Percentiles rank a stretch among this genome's conserved stretches.
These are phyloP conservation scores for Eupithecia pulchellata DNA, from an alignment of 2,888 invertebrate species.

Conservation along the genomic window DNA sequence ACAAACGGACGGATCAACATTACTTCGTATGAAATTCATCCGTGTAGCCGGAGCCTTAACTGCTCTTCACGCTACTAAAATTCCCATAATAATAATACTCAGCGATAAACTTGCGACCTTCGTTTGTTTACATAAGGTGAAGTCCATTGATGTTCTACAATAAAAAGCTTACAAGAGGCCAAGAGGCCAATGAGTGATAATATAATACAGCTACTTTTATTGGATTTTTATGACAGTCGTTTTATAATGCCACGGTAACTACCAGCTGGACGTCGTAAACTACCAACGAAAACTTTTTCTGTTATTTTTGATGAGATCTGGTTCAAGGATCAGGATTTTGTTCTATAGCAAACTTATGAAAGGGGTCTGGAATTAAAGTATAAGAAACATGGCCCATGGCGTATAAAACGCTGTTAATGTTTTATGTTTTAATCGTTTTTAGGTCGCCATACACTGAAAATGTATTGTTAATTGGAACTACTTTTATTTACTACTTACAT, in stretches of 20 bases:
- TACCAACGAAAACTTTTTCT: slow-evolving; percentile 45
- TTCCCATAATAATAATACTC: not conserved
- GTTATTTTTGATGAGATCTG: slow-evolving; percentile 52
- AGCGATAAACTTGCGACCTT: slow-evolving; percentile 19
- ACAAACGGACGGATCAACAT: too few relatives aligned
- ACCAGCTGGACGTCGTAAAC: slow-evolving; percentile 43
- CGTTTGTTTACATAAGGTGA: slow-evolving; percentile 53
- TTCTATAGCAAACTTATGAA: not conserved
- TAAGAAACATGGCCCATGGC: too few relatives aligned
- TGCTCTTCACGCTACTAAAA: not conserved
- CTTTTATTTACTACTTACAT: too few relatives aligned
- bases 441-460: too few relatives aligned
- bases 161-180: slow-evolving; percentile 56
- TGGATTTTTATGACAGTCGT: slow-evolving; percentile 59
- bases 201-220: slow-evolving; percentile 63
- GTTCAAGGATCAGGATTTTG: not conserved
- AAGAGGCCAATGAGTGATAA: slow-evolving; percentile 65
- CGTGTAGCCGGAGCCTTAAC: too few relatives aligned
- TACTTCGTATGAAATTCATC: too few relatives aligned
- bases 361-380: too few relatives aligned
- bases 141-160: slow-evolving; percentile 34
- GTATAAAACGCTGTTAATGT: too few relatives aligned
- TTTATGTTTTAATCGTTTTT: too few relatives aligned
- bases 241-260: slow-evolving; percentile 62
- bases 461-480: too few relatives aligned